These are phyloP conservation scores for Pitangus sulphuratus DNA, from an alignment of 2,797 vertebrate genomes.

Conservation along the genomic window DNA sequence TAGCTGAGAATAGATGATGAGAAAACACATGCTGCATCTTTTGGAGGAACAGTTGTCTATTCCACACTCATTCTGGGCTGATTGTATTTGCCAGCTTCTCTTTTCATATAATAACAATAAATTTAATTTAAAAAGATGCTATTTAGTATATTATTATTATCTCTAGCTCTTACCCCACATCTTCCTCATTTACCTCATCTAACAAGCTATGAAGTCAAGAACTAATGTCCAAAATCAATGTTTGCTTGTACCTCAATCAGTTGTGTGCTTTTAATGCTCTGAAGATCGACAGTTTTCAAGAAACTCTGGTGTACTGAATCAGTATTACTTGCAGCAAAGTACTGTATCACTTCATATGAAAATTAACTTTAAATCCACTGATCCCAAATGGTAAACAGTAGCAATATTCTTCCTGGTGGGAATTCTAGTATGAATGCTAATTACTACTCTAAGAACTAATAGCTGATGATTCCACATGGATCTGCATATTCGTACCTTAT, in stretches of 20 bases:
- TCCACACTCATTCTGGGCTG: background rate
- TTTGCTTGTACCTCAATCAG: background rate
- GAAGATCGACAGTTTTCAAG: background rate
- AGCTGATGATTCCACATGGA: background rate
- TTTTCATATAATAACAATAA: background rate
- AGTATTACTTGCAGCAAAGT: background rate
- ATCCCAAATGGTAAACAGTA: background rate
- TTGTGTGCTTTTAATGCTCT: background rate
- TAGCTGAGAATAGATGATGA: background rate
- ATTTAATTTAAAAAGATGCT: background rate
- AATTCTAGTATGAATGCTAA: background rate
- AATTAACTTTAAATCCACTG: background rate
- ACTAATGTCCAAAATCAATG: background rate
- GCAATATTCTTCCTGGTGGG: background rate
- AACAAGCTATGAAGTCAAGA: background rate
- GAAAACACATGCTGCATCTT: background rate
- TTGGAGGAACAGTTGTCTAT: background rate
- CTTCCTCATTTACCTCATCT: background rate
- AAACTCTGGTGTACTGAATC: background rate
- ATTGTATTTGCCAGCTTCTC: background rate
- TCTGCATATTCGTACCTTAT: background rate
- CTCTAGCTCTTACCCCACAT: background rate
- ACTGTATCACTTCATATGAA: background rate
- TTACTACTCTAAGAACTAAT: background rate
- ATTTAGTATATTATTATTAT: background rate